Conservation (phyloP, 2,888 invertebrate genomes). For the Helicoverpa assulta region DNA sequence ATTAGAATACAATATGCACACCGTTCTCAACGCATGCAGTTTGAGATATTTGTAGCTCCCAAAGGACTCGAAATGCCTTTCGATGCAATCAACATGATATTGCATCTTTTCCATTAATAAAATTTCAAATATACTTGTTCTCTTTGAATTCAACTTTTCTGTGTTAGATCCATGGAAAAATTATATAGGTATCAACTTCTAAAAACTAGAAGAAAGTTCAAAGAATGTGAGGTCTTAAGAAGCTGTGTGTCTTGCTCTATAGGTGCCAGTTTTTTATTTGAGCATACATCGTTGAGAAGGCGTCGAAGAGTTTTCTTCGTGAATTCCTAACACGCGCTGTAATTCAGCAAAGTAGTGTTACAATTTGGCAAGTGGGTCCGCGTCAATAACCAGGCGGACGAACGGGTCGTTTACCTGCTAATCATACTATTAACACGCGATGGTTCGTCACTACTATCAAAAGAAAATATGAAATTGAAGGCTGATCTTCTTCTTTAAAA, state of each 20-base stretch:
- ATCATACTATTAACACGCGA: slow-evolving; percentile 20
- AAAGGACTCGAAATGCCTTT: not conserved
- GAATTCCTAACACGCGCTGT: not conserved
- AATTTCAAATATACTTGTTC: not conserved
- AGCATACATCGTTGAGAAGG: no score
- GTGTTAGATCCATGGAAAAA: no score
- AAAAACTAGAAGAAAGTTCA: no score
- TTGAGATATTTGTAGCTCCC: not conserved
- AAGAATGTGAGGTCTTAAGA: no score
- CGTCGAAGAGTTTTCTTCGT: no score
- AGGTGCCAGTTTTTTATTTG: no score
- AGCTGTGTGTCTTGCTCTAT: no score
- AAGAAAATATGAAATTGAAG: not conserved
- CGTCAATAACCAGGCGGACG: slow-evolving; percentile 25
- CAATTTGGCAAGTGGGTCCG: slow-evolving; percentile 27
- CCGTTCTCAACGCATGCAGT: not conserved
- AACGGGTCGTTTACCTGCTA: slow-evolving; percentile 37
- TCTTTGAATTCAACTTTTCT: no score
- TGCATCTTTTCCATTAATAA: not conserved
- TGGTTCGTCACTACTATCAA: slow-evolving; percentile 10
- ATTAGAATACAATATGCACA: not conserved
- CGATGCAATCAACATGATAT: not conserved
- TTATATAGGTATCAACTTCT: no score
- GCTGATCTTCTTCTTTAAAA: not conserved
- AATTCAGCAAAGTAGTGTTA: slow-evolving; percentile 1